Conservation (phyloP, 2,797 vertebrate species). For the Eleutherodactylus coqui region DNA sequence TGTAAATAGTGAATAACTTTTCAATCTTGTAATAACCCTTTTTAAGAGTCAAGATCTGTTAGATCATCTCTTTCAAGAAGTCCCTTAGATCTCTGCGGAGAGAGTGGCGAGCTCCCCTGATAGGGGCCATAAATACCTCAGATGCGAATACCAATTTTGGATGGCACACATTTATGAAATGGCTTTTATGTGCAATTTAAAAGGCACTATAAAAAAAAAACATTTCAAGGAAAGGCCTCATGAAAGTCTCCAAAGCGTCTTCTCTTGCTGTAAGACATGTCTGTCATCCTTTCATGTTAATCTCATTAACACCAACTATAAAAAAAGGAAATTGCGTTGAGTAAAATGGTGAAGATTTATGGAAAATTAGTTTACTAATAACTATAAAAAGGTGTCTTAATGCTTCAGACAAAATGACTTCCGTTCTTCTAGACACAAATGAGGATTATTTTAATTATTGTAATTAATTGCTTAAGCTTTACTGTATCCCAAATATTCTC, state of each 20-base stretch:
- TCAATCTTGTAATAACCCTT: no score
- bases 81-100: no score
- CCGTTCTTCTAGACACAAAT: not conserved
- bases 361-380: not conserved
- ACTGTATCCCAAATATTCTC: no score
- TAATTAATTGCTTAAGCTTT: not conserved
- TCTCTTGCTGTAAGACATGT: not conserved
- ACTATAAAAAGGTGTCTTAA: not conserved
- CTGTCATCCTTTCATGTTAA: slow-evolving; percentile 3
- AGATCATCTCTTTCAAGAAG: no score
- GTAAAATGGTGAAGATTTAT: not conserved
- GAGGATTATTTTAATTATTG: not conserved
- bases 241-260: not conserved
- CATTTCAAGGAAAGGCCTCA: not conserved
- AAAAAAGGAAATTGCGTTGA: not conserved
- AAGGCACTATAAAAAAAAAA: not conserved
- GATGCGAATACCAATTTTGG: not conserved
- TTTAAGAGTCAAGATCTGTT: no score
- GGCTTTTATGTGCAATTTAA: not conserved
- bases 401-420: not conserved
- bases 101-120: not conserved
- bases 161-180: not conserved
- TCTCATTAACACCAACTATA: slow-evolving; percentile 19
- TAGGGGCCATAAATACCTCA: not conserved
- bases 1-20: no score